phyloP scores from a whole-genome alignment of 1,140 invertebrate species.

The Galendromus occidentalis region DNA sequence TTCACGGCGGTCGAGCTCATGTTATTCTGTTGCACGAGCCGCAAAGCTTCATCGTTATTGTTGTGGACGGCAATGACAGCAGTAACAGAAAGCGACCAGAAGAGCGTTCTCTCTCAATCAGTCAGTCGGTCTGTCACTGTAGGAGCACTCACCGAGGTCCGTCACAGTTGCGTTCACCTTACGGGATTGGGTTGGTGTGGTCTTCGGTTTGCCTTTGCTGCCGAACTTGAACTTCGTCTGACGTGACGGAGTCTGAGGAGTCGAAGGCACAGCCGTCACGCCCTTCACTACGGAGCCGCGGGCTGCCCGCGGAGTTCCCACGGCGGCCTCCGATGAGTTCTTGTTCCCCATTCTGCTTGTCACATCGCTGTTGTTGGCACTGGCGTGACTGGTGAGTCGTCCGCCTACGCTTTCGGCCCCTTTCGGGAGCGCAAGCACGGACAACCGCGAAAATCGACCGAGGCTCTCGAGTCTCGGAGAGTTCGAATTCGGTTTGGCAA shows the following conservation, averaged over 20 bases:
- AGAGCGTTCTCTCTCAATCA: not conserved
- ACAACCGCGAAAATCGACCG: constrained; percentile 1
- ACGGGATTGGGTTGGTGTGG: not conserved
- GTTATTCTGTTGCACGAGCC: no score
- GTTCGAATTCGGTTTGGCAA: not conserved
- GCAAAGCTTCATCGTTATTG: no score
- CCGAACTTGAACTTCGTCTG: constrained; percentile 5
- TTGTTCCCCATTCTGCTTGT: constrained; percentile 7
- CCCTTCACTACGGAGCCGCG: not conserved
- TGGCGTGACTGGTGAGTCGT: not conserved
- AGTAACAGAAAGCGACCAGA: no score
- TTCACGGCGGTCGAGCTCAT: no score
- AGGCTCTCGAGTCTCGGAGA: not conserved
- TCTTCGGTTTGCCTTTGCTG: constrained; percentile 6
- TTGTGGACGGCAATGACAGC: no score
- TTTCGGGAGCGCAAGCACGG: constrained; percentile 4
- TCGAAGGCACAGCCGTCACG: not conserved
- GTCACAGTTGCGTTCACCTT: constrained; percentile 4
- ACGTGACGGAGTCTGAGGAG: constrained; percentile 1
- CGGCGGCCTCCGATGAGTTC: not conserved
- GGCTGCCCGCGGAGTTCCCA: not conserved
- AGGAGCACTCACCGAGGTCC: not conserved
- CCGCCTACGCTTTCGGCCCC: not conserved
- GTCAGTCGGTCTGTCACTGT: not conserved
- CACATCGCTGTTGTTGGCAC: not conserved